Evolutionary conservation across 2,888 invertebrate species (phyloP), one percentile per base, ranked within the genome.

Genomic region (Brachylomia viminalis): DNA sequence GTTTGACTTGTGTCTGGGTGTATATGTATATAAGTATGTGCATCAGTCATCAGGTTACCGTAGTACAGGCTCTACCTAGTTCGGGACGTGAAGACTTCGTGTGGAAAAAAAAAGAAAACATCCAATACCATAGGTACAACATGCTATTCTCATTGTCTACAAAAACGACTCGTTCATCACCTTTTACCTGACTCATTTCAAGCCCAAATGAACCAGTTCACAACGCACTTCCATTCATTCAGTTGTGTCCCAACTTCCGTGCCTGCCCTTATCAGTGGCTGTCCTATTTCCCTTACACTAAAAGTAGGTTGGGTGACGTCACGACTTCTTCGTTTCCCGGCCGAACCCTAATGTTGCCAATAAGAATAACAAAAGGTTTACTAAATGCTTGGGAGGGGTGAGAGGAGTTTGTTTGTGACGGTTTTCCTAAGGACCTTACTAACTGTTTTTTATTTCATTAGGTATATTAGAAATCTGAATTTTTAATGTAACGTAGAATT

Each of bases 251-350:
- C 75, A 72, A 72, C 73, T 83, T 79, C 73, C 71, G 79, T 52
- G 58, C 11, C 54, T 56, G 47, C 30, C 61, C 84, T 86, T 87
- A 86, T 87, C 86, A 75, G 82, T 62, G 47, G 23, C 70, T 76
- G 72, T 78, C 64, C 84, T 66, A 82, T 86, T 87, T 87, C 56
- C 84, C 72, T 78, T 70, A 72, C 64, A 58, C 52, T 70, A 69
- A 84, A 86, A 84, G 73, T 77, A 79, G 84, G 84, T 72, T 75
- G 73, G 38, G 11, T 84, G 75, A 86, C 82, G 77, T 87, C 82
- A 86, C 52, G 58, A 33, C 65, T 83, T 75, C 61, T 80, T 75
- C 65, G 62, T 69, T 72, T 52, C 23, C 68, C 72, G 45, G 75
- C 72, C 75, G 52, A 62, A 79, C 82, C 72, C 67, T 80, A 74